A percentile compares a stretch with the other conserved stretches of the same genome.
These are phyloP conservation scores for Tangara arthus DNA, from an alignment of 2,797 vertebrate species.

Conservation along the genomic window DNA sequence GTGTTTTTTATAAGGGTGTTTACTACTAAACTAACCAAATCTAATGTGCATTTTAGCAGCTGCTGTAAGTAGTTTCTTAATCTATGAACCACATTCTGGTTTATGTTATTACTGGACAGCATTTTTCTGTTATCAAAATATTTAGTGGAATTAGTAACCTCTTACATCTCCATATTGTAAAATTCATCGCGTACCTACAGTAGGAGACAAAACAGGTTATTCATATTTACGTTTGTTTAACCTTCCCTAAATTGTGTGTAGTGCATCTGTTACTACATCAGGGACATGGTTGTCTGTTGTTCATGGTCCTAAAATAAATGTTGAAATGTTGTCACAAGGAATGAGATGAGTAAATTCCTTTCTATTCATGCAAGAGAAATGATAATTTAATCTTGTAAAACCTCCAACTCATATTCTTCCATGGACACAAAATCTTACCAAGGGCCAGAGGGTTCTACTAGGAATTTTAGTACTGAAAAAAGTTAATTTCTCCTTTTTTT, in stretches of 20 bases:
- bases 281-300: neutral
- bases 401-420: neutral
- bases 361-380: neutral
- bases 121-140: neutral
- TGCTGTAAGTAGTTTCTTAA: neutral
- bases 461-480: neutral
- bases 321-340: neutral
- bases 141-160: neutral
- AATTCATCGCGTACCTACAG: neutral
- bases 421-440: neutral
- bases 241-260: neutral
- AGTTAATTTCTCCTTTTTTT: neutral
- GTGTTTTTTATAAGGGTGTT: neutral
- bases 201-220: neutral
- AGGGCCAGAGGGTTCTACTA: neutral
- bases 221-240: neutral
- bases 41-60: neutral
- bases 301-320: constrained; percentile 2
- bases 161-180: neutral
- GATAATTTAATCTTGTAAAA: neutral
- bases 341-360: neutral
- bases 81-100: neutral
- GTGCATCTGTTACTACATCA: neutral
- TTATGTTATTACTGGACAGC: neutral
- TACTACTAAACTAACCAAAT: neutral